Evolutionary conservation across 2,113 vertebrate species (phyloP).

Genomic region (Nothoprocta pentlandii): DNA sequence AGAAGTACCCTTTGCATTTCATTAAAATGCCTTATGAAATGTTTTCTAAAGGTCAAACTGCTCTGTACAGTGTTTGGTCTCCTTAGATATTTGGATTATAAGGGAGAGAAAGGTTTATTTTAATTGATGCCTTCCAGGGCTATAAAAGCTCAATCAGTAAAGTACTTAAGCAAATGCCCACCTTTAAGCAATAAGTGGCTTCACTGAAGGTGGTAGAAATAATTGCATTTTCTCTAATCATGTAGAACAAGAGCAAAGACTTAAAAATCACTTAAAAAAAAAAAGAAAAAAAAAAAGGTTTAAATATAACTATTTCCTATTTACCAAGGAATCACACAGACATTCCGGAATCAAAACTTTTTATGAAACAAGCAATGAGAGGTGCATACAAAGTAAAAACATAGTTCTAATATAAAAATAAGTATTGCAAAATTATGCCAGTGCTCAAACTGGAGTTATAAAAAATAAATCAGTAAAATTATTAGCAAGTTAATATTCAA

Average conservation of each 20-base stretch:
- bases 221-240: constrained; percentile 36
- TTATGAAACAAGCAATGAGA: not conserved
- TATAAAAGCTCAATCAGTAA: constrained; percentile 50
- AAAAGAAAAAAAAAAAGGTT: not conserved
- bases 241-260: not conserved
- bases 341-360: not conserved
- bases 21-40: not conserved
- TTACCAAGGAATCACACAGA: not conserved
- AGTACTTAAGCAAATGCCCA: constrained; percentile 41
- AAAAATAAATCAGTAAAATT: not conserved
- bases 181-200: constrained; percentile 31
- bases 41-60: constrained; percentile 7
- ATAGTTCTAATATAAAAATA: not conserved
- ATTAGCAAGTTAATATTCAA: not conserved
- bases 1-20: not conserved
- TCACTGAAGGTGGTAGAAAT: not conserved
- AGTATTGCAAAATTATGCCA: not conserved
- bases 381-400: not conserved
- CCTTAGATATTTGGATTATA: not conserved
- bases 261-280: not conserved
- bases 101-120: not conserved
- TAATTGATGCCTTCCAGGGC: not conserved
- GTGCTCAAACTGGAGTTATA: not conserved
- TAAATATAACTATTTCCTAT: not conserved
- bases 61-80: not conserved